Evolutionary conservation across 2,888 invertebrate species (phyloP).

Genomic region (Heliconius cydno): DNA sequence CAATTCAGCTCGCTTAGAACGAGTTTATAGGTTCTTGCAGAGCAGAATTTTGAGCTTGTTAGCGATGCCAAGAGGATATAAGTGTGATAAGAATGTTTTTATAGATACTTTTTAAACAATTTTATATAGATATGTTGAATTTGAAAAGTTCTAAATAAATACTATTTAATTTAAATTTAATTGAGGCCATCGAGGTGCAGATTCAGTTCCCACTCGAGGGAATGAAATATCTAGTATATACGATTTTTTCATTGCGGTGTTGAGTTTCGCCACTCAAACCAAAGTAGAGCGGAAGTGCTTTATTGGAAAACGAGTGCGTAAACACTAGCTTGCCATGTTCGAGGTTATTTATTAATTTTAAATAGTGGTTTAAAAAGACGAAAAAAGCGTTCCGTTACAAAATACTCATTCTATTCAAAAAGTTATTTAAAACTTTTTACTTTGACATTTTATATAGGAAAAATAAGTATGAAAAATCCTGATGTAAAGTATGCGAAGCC

Average conservation of each 20-base stretch:
- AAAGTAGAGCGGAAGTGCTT: no score
- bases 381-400: neutral
- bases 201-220: no score
- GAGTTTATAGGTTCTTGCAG: conserved; percentile 30
- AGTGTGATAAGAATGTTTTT: conserved; percentile 16
- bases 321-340: no score
- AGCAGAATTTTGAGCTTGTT: conserved; percentile 29
- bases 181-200: no score
- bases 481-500: neutral
- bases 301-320: no score
- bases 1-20: conserved; percentile 34
- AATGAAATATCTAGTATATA: no score
- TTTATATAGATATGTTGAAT: no score
- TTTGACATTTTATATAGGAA: conserved; percentile 1
- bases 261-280: no score
- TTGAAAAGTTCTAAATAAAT: no score
- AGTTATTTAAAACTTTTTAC: neutral
- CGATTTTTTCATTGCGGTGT: no score
- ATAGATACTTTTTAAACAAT: neutral
- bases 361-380: neutral
- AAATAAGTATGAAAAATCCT: conserved; percentile 3
- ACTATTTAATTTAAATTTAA: no score
- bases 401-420: neutral
- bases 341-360: neutral
- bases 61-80: conserved; percentile 14